These are phyloP conservation scores for Pongo abelii DNA, from an alignment of 2,113 vertebrate genomes.

Conservation along the genomic window DNA sequence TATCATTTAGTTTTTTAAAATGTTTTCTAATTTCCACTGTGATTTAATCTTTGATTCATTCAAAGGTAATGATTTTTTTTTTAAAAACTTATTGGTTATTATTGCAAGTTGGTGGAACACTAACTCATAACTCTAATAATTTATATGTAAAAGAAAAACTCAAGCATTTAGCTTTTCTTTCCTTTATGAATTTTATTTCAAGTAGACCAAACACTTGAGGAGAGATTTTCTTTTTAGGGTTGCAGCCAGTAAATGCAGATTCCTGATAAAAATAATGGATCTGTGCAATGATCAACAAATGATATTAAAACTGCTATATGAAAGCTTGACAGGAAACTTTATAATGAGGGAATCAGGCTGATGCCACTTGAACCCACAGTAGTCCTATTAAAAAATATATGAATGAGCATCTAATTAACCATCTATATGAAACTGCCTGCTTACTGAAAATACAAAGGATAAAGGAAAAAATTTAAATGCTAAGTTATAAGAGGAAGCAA, in stretches of 20 bases:
- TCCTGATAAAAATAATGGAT: background rate
- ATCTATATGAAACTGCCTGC: background rate
- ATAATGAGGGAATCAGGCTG: background rate
- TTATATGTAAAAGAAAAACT: background rate
- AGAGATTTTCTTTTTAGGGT: slow-evolving; percentile 4
- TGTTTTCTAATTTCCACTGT: slow-evolving; percentile 8
- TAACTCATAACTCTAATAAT: background rate
- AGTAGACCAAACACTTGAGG: background rate
- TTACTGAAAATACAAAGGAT: background rate
- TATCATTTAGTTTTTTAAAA: background rate
- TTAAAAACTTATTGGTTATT: background rate
- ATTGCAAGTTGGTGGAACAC: background rate
- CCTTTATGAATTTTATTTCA: slow-evolving; percentile 31
- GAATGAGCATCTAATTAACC: background rate
- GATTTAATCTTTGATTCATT: slow-evolving; percentile 28
- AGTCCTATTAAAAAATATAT: background rate
- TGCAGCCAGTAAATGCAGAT: background rate
- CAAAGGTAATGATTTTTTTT: background rate
- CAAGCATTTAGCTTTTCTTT: slow-evolving; percentile 1
- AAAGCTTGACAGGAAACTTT: background rate
- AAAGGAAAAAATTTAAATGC: background rate
- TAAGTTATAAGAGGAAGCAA: background rate
- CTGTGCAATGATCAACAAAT: background rate
- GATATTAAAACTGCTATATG: background rate
- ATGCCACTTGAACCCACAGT: background rate